Evolutionary conservation across 2,888 invertebrate genomes (phyloP).

Genomic region (Bugula neritina): DNA sequence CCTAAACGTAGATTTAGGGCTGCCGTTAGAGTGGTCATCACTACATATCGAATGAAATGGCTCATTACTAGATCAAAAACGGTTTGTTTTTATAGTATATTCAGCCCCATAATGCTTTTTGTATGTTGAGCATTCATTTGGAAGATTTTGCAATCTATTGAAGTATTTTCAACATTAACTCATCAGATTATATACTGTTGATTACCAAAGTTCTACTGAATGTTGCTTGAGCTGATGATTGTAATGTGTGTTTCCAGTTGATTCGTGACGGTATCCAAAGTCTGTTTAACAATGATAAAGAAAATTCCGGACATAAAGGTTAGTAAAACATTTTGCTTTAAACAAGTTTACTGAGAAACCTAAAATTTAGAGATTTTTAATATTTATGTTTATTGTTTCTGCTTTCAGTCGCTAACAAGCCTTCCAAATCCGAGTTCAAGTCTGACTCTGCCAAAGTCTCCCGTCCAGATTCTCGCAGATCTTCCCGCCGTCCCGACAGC

Average conservation of each 20-base stretch:
- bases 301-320: background rate
- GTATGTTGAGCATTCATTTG: no score
- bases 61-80: background rate
- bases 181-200: no score
- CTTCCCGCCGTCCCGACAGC: background rate
- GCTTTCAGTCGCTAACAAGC: background rate
- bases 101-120: no score
- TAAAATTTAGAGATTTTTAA: no score
- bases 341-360: no score
- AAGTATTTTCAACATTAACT: no score
- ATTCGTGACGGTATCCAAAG: background rate
- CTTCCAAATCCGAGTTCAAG: background rate
- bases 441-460: background rate
- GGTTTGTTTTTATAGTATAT: no score
- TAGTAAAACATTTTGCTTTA: no score
- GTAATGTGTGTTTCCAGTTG: background rate
- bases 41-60: background rate
- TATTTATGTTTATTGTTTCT: background rate
- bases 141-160: no score
- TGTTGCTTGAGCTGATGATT: background rate
- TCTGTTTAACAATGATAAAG: background rate
- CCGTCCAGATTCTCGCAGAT: background rate
- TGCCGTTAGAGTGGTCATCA: background rate
- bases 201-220: background rate
- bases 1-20: background rate